Conservation (phyloP, 1,140 invertebrate species). For the Drosophila triauraria region DNA sequence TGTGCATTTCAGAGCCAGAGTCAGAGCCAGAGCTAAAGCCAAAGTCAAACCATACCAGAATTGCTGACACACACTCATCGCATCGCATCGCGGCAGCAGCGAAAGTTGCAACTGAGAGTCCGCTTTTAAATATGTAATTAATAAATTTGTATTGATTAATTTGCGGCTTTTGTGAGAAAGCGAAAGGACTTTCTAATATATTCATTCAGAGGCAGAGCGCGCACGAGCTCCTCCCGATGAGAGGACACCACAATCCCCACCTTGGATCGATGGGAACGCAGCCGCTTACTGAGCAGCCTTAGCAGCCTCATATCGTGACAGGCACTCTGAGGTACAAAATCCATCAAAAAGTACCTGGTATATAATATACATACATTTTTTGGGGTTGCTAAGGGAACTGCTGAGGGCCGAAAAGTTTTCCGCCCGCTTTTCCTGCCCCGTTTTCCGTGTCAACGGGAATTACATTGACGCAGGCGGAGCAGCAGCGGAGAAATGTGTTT, state of each 20-base stretch:
- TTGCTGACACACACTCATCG: constrained; percentile 42
- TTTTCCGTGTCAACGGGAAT: constrained; percentile 63
- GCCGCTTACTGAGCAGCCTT: constrained; percentile 13
- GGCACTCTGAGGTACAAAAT: constrained; percentile 47
- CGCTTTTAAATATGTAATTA: constrained; percentile 61
- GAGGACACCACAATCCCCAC: constrained; percentile 11
- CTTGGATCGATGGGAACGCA: constrained; percentile 24
- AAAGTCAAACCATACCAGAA: constrained; percentile 45
- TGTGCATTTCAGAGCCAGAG: constrained; percentile 41
- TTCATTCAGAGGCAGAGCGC: constrained; percentile 10
- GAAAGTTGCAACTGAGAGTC: constrained; percentile 43
- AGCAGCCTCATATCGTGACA: constrained; percentile 29
- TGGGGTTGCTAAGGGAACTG: constrained; percentile 46
- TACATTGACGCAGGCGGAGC: constrained; percentile 60
- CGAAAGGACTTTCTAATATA: constrained; percentile 56
- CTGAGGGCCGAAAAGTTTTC: constrained; percentile 12
- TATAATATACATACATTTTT: constrained; percentile 2
- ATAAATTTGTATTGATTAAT: constrained; percentile 57
- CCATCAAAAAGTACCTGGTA: constrained; percentile 21
- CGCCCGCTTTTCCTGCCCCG: constrained; percentile 21
- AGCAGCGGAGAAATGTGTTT: constrained; percentile 25
- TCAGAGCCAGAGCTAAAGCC: constrained; percentile 9
- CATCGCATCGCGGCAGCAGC: constrained; percentile 19
- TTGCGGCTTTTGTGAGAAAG: constrained; percentile 43
- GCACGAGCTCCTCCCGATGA: constrained; percentile 14